Base-by-base conservation (phyloP, 2,888 invertebrate species). In the Pardosa pseudoannulata region DNA sequence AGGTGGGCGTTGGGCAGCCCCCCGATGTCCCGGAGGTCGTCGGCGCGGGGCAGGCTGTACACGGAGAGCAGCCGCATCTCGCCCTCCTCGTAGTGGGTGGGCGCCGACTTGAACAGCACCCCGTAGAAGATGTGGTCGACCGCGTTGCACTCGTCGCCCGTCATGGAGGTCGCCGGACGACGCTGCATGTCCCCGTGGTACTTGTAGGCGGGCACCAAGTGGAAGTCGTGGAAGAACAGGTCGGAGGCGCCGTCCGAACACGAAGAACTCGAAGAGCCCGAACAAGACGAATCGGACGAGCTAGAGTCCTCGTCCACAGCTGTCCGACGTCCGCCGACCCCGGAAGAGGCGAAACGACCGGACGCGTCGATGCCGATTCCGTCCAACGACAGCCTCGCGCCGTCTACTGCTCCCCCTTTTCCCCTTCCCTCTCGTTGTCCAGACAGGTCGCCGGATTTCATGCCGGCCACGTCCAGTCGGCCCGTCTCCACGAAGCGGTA, bases 101-200 rank as follows among this genome's bases (percentile, higher is more conserved):
- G n/a, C 9, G 9, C 2, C 19, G 46, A 32, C 65, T 89, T 89
- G 3, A 74, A 67, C 19, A 82, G 62, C 16, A 90, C 89, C 28
- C 90, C 90, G 89, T 95, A 97, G 91, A 97, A 97, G 87, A 98
- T 97, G 91, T 97, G 98, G 92, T 98, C 98, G 0, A 98, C 97
- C 1, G 94, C 95, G 75, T 94, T 92, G 31, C 9, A 67, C 6
- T 85, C 78, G 1, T 39, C 31, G 2, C 78, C 78, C 7, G 67
- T 68, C 83, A 85, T 85, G 27, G 78, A 85, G 0, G 83, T 73
- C 1, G 73, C 27, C 0, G 83, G 83, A 19, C 50, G 3, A 0
- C 83, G 80, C 9, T 85, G 72, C n/a, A n/a, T n/a, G n/a, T n/a
- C n/a, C n/a, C n/a, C n/a, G 7, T 90, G 90, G 90, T 94, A 94